Evolutionary conservation across 2,888 invertebrate species (phyloP).

Genomic region (Lamellibrachia satsuma): DNA sequence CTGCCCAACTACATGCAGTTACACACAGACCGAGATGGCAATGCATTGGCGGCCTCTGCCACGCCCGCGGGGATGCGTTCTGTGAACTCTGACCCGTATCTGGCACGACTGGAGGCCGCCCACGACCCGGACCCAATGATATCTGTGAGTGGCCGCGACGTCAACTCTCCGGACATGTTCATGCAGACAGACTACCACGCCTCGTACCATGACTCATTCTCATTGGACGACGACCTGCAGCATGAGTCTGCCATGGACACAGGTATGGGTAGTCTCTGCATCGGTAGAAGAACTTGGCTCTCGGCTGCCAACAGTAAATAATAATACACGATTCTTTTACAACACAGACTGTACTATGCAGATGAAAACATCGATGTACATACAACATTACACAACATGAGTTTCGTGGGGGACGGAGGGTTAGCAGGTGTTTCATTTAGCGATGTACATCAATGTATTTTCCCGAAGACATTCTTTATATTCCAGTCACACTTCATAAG

Average conservation of each 20-base stretch:
- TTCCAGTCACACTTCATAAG: too few species aligned
- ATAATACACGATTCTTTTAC: not conserved
- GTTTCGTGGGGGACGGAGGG: too few species aligned
- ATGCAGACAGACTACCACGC: constrained; percentile 46
- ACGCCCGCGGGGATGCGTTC: not conserved
- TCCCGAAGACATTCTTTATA: too few species aligned
- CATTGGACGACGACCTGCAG: constrained; percentile 38
- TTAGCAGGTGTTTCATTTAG: constrained; percentile 30
- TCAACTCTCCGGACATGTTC: constrained; percentile 52
- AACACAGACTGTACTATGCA: too few species aligned
- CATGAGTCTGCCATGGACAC: constrained; percentile 51
- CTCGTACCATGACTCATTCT: constrained; percentile 27
- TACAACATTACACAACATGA: too few species aligned
- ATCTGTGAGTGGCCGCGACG: constrained; percentile 35
- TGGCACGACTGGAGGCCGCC: constrained; percentile 35
- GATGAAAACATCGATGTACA: too few species aligned
- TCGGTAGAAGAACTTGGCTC: not conserved
- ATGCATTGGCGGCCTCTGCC: not conserved
- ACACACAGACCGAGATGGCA: not conserved
- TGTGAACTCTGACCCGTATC: constrained; percentile 55
- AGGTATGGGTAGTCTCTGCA: constrained; percentile 39
- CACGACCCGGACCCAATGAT: constrained; percentile 47
- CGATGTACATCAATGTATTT: not conserved
- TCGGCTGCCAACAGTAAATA: not conserved
- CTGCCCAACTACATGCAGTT: constrained; percentile 36